Percentiles rank a stretch among this genome's conserved stretches.
These are phyloP conservation scores for Neotoxoptera formosana DNA, from an alignment of 1,140 invertebrate genomes.

Conservation along the genomic window DNA sequence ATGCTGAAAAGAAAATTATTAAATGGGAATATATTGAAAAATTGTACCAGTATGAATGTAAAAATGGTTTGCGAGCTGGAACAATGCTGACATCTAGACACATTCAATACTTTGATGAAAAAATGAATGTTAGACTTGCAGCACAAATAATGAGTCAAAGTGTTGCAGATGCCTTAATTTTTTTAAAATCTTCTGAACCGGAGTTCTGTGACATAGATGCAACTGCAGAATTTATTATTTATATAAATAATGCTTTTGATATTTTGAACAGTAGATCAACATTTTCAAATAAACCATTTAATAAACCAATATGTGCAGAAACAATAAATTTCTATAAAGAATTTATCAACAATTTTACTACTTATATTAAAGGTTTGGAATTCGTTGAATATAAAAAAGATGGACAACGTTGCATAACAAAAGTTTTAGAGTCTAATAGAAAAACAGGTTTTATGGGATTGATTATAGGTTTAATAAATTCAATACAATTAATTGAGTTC, in stretches of 20 bases:
- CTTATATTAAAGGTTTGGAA: not conserved
- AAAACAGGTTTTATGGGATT: not conserved
- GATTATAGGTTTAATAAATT: not conserved
- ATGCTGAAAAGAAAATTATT: not conserved
- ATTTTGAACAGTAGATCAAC: constrained; percentile 31
- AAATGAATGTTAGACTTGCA: not conserved
- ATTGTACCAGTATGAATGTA: constrained; percentile 15
- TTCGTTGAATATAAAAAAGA: constrained; percentile 3
- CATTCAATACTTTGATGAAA: constrained; percentile 3
- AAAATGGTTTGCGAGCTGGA: not conserved
- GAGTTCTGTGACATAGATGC: not conserved
- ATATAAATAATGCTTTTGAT: constrained; percentile 44
- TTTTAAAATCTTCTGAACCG: not conserved
- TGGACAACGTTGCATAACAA: not conserved
- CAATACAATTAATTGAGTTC: not conserved
- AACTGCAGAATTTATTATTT: constrained; percentile 11
- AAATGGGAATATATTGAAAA: constrained; percentile 25
- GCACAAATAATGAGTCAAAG: constrained; percentile 16
- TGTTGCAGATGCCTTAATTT: constrained; percentile 31
- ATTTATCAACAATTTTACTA: not conserved
- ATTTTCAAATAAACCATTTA: not conserved
- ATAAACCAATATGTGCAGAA: not conserved
- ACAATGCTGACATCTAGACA: constrained; percentile 16
- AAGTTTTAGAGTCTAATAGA: not conserved
- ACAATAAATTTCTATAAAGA: constrained; percentile 5